These are phyloP conservation scores for Phacellophora camtschatica DNA, from an alignment of 30 jellyfish, hydroid and myxozoan species.

Conservation along the genomic window DNA sequence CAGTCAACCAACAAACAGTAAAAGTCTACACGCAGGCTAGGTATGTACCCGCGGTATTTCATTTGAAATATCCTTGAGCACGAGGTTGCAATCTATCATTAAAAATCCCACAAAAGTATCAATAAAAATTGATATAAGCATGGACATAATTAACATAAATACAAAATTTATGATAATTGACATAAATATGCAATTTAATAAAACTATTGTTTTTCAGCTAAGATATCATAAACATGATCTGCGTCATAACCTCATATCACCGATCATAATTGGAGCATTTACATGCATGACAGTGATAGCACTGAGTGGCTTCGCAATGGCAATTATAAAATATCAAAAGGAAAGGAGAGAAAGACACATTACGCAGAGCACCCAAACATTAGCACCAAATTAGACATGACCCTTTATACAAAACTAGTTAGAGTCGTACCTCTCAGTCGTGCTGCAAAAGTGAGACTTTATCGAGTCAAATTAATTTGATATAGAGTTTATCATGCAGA, in stretches of 20 bases:
- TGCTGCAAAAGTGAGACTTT: no score
- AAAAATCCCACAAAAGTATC: no score
- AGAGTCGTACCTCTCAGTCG: not conserved
- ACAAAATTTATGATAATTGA: no score
- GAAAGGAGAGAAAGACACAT: slow-evolving; percentile 72
- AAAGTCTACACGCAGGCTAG: no score
- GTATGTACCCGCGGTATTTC: no score
- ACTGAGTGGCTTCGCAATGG: slow-evolving; percentile 98
- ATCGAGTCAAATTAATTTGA: no score
- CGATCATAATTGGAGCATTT: slow-evolving; percentile 95
- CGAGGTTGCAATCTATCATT: no score
- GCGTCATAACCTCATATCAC: slow-evolving; percentile 88
- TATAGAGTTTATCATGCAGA: slow-evolving; percentile 26
- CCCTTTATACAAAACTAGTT: not conserved
- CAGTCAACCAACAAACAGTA: no score
- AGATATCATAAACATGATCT: slow-evolving; percentile 70
- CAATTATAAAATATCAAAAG: slow-evolving; percentile 86
- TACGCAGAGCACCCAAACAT: slow-evolving; percentile 56
- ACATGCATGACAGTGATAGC: slow-evolving; percentile 98
- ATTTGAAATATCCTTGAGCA: no score
- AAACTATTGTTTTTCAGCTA: slow-evolving; percentile 8
- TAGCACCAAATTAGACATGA: slow-evolving; percentile 2
- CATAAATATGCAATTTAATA: no score
- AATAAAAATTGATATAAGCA: no score
- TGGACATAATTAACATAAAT: no score